A percentile compares a stretch with the other conserved stretches of the same genome.
Evolutionary conservation across 2,113 vertebrate species (phyloP).

Genomic region (Myrmophylax atrothorax): DNA sequence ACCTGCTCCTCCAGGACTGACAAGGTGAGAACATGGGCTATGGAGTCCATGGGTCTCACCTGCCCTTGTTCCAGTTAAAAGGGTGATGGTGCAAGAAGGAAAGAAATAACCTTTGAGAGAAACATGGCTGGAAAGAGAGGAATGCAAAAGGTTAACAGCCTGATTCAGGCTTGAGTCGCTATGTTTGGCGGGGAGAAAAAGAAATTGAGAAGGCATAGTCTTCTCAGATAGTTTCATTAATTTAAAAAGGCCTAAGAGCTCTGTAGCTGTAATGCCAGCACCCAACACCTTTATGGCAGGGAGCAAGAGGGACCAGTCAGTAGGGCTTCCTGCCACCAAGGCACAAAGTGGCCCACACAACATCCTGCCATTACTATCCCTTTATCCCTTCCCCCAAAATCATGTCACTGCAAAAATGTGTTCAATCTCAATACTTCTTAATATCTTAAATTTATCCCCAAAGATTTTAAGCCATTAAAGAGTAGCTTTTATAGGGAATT

Average conservation of each 20-base stretch:
- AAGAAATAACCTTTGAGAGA: not conserved
- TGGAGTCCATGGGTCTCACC: not conserved
- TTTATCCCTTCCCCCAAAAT: not conserved
- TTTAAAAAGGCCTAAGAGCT: not conserved
- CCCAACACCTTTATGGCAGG: not conserved
- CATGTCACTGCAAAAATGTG: not conserved
- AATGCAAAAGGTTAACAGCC: not conserved
- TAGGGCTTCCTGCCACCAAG: not conserved
- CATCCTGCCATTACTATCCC: not conserved
- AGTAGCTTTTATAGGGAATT: constrained; percentile 9
- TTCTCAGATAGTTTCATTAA: not conserved
- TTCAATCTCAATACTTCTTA: not conserved
- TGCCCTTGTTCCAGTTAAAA: not conserved
- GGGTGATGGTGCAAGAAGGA: not conserved
- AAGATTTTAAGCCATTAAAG: not conserved
- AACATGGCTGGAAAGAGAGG: not conserved
- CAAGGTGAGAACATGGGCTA: not conserved
- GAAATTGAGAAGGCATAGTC: not conserved
- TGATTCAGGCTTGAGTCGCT: not conserved
- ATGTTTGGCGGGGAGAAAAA: not conserved
- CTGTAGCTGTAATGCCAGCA: not conserved
- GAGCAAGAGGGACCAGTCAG: not conserved
- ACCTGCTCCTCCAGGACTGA: not conserved
- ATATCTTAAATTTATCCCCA: not conserved
- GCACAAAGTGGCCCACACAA: not conserved